phyloP scores from a whole-genome alignment of 2,797 vertebrate genomes.

The Myotis myotis region DNA sequence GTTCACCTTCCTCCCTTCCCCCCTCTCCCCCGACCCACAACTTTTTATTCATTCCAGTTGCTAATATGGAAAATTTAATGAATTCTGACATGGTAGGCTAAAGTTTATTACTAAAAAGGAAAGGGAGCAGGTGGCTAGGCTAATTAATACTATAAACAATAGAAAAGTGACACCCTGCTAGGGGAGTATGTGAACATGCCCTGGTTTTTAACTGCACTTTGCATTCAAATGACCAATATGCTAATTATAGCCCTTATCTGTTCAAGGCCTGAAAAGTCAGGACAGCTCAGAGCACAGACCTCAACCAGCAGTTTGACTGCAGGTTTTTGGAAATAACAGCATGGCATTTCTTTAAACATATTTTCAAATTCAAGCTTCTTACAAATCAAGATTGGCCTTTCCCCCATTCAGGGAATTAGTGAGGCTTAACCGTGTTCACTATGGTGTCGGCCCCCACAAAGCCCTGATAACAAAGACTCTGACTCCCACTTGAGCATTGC shows the following conservation, averaged over 20 bases:
- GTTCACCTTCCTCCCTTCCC: neutral
- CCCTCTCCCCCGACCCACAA: neutral
- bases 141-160: constrained; percentile 72
- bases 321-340: constrained; percentile 69
- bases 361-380: constrained; percentile 75
- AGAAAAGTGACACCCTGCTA: constrained; percentile 66
- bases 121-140: constrained; percentile 62
- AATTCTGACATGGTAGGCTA: constrained; percentile 63
- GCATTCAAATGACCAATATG: constrained; percentile 76
- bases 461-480: constrained; percentile 57
- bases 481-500: constrained; percentile 49
- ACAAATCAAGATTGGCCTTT: constrained; percentile 73
- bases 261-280: constrained; percentile 52
- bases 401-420: constrained; percentile 65
- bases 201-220: constrained; percentile 66
- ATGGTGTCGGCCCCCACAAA: constrained; percentile 24
- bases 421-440: constrained; percentile 68
- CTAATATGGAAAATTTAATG: constrained; percentile 49
- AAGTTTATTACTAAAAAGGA: constrained; percentile 62
- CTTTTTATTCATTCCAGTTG: neutral
- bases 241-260: constrained; percentile 72
- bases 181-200: constrained; percentile 24
- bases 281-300: neutral
- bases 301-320: constrained; percentile 59
- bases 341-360: constrained; percentile 71